phyloP scores from a whole-genome alignment of 2,888 invertebrate genomes.

The Nycteola revayana region DNA sequence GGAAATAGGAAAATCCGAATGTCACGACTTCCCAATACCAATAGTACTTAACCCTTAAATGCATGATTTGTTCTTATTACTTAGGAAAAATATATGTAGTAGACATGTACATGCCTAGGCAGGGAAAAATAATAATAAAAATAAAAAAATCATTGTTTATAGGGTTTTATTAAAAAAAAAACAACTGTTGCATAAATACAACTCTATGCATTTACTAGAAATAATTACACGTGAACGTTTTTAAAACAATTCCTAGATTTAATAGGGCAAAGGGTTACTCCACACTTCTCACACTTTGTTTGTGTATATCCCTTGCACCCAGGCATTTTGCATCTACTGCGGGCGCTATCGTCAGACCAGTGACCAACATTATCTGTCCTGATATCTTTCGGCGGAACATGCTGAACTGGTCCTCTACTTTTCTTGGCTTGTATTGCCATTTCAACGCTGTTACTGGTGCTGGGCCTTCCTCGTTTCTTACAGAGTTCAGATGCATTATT shows the following conservation, averaged over 20 bases:
- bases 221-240: conserved; percentile 26
- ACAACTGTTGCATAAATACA: conserved; percentile 8
- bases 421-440: conserved; percentile 36
- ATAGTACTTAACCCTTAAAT: conserved; percentile 20
- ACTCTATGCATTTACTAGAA: conserved; percentile 9
- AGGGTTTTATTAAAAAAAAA: conserved; percentile 14
- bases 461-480: conserved; percentile 38
- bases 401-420: conserved; percentile 36
- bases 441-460: conserved; percentile 38
- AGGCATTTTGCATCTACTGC: conserved; percentile 40
- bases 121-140: conserved; percentile 22
- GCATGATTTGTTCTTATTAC: conserved; percentile 31
- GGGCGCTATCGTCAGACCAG: conserved; percentile 34
- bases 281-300: conserved; percentile 41
- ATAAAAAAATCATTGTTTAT: conserved; percentile 13
- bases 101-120: conserved; percentile 27
- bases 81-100: conserved; percentile 35
- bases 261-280: conserved; percentile 37
- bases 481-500: conserved; percentile 37
- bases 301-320: conserved; percentile 38
- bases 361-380: conserved; percentile 40
- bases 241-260: conserved; percentile 35
- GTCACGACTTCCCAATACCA: too few relatives aligned
- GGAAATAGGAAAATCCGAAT: too few relatives aligned
- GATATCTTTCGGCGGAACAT: conserved; percentile 37